phyloP scores from a whole-genome alignment of 2,888 invertebrate genomes.

The Odontocolon sp. region DNA sequence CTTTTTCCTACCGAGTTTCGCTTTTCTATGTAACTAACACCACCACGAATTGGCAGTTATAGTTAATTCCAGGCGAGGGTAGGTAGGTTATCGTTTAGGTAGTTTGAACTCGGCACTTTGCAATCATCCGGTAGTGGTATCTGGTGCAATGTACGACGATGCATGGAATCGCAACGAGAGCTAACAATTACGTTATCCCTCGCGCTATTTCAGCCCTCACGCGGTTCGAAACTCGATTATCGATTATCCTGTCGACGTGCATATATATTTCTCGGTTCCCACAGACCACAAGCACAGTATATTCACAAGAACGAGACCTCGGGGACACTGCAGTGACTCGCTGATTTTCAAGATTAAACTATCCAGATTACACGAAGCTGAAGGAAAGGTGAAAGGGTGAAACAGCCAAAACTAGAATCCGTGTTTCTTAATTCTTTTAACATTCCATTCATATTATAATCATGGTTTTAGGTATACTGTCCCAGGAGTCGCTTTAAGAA shows the following conservation, averaged over 20 bases:
- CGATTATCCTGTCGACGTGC: slow-evolving; percentile 57
- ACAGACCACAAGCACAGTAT: background rate
- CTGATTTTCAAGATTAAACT: slow-evolving; percentile 50
- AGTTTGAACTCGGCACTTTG: slow-evolving; percentile 24
- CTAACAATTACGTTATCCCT: slow-evolving; percentile 63
- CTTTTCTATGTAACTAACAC: too few species aligned
- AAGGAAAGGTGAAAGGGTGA: background rate
- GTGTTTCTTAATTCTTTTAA: slow-evolving; percentile 12
- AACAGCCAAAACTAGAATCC: slow-evolving; percentile 24
- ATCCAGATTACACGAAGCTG: slow-evolving; percentile 47
- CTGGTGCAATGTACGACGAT: slow-evolving; percentile 23
- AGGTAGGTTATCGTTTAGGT: background rate
- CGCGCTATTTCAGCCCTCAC: slow-evolving; percentile 23
- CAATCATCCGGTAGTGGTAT: slow-evolving; percentile 39
- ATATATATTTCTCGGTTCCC: slow-evolving; percentile 40
- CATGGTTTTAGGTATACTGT: background rate
- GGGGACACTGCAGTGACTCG: slow-evolving; percentile 22
- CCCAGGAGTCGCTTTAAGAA: background rate
- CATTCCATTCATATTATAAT: background rate
- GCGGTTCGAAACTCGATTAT: slow-evolving; percentile 64
- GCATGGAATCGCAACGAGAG: slow-evolving; percentile 36
- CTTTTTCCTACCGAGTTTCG: too few species aligned
- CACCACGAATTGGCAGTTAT: too few species aligned
- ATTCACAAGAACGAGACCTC: slow-evolving; percentile 43
- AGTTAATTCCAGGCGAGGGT: background rate